Evolutionary conservation across 2,113 vertebrate species (phyloP), one percentile per base, ranked within the genome.

Genomic region (Silurus meridionalis): DNA sequence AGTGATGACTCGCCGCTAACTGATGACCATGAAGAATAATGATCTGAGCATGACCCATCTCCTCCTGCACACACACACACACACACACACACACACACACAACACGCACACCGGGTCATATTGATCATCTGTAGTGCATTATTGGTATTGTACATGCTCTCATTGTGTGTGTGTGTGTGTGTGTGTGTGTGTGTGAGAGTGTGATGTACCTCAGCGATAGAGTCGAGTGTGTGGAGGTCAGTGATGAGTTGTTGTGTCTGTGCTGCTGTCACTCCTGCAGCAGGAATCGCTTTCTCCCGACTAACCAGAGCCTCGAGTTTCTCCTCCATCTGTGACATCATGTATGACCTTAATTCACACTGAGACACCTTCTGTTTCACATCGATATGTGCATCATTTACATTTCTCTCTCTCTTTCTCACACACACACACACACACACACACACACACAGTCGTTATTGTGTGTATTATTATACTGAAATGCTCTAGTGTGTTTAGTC

Each of bases 1-100:
- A 99, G 94, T 99, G 98, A 87, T 98, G 97, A 91, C 94, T 97
- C 48, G 97, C 94, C 1, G 97, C 96, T 53, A 99, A 92, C 93
- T 96, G 96, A 92, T 99, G 97, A 14, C 98, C 98, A 0, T 98
- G 97, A 9, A 98, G 92, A 28, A 98, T 96, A 87, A 97, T 89
- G 84, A 97, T 91, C 81, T 95, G 97, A n/a, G 96, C 95, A 72
- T 94, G 97, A 14, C 93, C 91, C 91, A 97, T 96, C 89, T 97
- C 93, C 4, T 98, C 96, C 98, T 99, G 90, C 78, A 86, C 50
- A 19, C 82, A 86, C 79, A 87, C 71, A 85, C 72, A 78, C 83
- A 84, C 60, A 85, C 77, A 84, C 53, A 82, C 63, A 83, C 46
- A 86, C 60, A 85, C 3, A 85, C 52, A 85, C 23, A 85, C 63